Evolutionary conservation across 2,888 invertebrate genomes (phyloP).

Genomic region (Eristalis pertinax): DNA sequence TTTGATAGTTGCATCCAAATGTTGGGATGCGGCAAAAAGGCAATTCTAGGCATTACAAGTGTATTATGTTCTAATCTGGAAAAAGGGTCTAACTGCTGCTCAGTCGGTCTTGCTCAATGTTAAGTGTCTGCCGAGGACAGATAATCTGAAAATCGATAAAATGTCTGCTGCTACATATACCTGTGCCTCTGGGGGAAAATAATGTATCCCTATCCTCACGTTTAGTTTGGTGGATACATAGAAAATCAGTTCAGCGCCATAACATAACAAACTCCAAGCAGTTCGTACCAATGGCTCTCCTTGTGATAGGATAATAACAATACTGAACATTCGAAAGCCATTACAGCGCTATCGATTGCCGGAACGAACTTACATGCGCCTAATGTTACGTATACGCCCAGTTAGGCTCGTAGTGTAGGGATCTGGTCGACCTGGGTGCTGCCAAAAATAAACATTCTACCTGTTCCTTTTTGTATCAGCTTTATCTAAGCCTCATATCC

Average conservation of each 20-base stretch:
- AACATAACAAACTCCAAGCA: conserved; percentile 18
- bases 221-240: neutral
- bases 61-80: neutral
- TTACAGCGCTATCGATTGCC: conserved; percentile 66
- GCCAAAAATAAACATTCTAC: conserved; percentile 68
- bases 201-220: neutral
- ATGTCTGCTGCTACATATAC: neutral
- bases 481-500: conserved; percentile 47
- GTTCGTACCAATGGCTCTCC: conserved; percentile 9
- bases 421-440: conserved; percentile 53
- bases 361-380: conserved; percentile 46
- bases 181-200: neutral
- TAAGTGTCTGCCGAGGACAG: neutral
- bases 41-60: neutral
- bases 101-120: neutral
- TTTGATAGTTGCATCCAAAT: conserved; percentile 16
- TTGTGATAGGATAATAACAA: conserved; percentile 58
- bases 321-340: conserved; percentile 61
- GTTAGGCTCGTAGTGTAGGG: conserved; percentile 33
- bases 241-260: neutral
- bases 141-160: neutral
- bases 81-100: neutral
- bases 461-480: conserved; percentile 52
- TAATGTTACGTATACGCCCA: conserved; percentile 59
- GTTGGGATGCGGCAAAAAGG: neutral